Percentiles rank a stretch among this genome's conserved stretches.
Evolutionary conservation across 1,140 invertebrate species (phyloP).

Genomic region (Aplysia californica): DNA sequence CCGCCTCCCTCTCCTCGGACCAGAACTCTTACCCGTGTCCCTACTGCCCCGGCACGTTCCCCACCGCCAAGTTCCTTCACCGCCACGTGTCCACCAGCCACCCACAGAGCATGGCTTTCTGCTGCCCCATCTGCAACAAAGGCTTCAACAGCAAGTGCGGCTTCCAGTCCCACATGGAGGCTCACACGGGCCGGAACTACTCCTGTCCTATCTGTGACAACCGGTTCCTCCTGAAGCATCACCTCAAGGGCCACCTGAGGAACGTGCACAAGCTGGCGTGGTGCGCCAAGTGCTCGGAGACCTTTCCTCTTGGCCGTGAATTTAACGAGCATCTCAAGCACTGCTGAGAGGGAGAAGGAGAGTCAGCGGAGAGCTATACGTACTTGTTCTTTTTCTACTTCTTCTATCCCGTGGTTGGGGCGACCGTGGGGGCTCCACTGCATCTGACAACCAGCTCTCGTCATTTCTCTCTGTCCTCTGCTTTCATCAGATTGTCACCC

Average conservation of each 20-base stretch:
- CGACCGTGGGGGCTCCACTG: no score
- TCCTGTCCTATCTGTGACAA: conserved; percentile 17
- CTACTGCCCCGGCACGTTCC: no score
- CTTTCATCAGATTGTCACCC: no score
- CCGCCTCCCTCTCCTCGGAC: no score
- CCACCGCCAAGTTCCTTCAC: no score
- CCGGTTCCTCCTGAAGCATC: conserved; percentile 15
- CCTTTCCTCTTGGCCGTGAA: conserved; percentile 9
- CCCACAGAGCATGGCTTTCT: conserved; percentile 1
- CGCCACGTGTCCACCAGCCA: neutral
- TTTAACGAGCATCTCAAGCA: conserved; percentile 27
- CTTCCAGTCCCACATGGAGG: conserved; percentile 3
- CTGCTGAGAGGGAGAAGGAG: no score
- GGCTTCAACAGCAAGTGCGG: conserved; percentile 7
- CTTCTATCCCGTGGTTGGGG: no score
- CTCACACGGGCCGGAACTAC: conserved; percentile 18
- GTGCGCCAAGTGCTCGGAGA: neutral
- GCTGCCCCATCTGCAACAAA: conserved; percentile 8
- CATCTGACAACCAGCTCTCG: no score
- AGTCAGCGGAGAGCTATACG: no score
- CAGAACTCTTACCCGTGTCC: no score
- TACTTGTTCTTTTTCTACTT: no score
- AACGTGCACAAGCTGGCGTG: conserved; percentile 8
- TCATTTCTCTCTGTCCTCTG: no score
- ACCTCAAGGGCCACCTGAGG: conserved; percentile 14